These are phyloP conservation scores for Lophius piscatorius DNA, from an alignment of 2,113 vertebrate genomes.

Conservation along the genomic window DNA sequence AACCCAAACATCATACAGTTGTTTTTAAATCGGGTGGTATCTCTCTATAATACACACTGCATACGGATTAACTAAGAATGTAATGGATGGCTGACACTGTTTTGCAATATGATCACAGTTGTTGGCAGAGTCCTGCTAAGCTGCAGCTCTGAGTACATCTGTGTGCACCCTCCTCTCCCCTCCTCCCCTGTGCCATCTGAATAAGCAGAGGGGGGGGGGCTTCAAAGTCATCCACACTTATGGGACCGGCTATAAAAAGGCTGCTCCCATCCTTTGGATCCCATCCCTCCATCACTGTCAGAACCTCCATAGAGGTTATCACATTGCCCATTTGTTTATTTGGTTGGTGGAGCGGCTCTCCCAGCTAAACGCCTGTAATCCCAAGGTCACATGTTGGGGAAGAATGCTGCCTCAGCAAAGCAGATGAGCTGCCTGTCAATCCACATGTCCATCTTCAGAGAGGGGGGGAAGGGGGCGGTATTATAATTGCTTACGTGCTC, in stretches of 20 bases:
- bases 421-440: constrained; percentile 48
- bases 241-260: too few relatives aligned
- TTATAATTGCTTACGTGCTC: constrained; percentile 26
- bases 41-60: too few relatives aligned
- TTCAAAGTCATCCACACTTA: constrained; percentile 22
- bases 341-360: constrained; percentile 33
- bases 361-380: constrained; percentile 52
- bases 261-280: constrained; percentile 16
- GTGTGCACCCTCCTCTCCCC: background rate
- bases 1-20: background rate
- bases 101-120: constrained; percentile 1
- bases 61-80: constrained; percentile 22
- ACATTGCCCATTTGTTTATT: constrained; percentile 28
- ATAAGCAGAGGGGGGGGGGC: constrained; percentile 14
- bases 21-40: too few relatives aligned
- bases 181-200: constrained; percentile 3
- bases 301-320: constrained; percentile 16
- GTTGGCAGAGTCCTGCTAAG: constrained; percentile 2
- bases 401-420: constrained; percentile 47
- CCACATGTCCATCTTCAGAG: constrained; percentile 35
- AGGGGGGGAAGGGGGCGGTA: constrained; percentile 15
- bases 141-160: constrained; percentile 2
- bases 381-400: constrained; percentile 50
- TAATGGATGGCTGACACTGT: background rate
- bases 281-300: constrained; percentile 5